Base-by-base conservation (phyloP, 1,140 invertebrate species). In the Pissodes strobi region DNA sequence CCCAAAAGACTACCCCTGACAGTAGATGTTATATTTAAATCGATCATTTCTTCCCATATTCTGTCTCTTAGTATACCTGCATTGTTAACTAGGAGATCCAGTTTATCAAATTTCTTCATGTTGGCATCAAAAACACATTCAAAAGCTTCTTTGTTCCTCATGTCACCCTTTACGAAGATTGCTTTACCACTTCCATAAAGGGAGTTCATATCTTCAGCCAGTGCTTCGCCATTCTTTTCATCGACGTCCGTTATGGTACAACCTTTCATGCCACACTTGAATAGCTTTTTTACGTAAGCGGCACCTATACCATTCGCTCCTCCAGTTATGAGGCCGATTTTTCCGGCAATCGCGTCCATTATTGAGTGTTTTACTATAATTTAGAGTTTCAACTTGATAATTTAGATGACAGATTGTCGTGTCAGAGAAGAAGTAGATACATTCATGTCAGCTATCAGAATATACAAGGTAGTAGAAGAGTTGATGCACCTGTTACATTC, bases 41-140 rank as follows among this genome's bases (percentile, higher is more conserved):
- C 69, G 17, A 82, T 76, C 68, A 77, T 74, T 23, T 67, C 68
- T 56, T 82, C 76, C 79, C 80, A 82, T 57, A 75, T 72, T 66
- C 72, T 64, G 49, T 83, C 81, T 34, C 79, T 72, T 13, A 82
- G 67, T 58, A 82, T 79, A 22, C 80, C 76, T 52, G 82, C 81
- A 62, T 82, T 80, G 30, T 83, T 81, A 2, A 81, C 71, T 0
- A 83, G 76, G n/a, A 84, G 77, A 63, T 84, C 80, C 8, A 80
- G 38, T 19, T 59, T 25, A 2, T 64, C 46, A 30, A 61, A 68
- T 34, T 19, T 61, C 22, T 68, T 53, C 46, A 56, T 66, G 41
- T 60, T 66, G 3, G 12, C 41, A 41, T 67, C 18, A 23, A 69
- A 66, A 6, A 63, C 49, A 43, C 49, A 61, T 52, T 63, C 63